phyloP scores from a whole-genome alignment of 2,888 invertebrate species.

The Drosophila flavopinicola region DNA sequence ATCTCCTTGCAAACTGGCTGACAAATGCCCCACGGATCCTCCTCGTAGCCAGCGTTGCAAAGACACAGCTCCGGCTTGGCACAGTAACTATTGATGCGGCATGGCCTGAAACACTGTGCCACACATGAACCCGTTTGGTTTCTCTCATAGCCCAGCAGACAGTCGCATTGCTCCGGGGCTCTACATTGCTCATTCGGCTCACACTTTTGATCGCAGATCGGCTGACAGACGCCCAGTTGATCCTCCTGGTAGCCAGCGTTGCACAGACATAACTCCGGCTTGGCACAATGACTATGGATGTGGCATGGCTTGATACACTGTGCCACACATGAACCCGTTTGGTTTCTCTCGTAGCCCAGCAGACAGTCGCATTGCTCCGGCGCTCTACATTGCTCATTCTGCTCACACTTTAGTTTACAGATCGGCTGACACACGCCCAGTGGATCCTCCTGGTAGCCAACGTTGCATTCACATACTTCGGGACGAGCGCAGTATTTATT shows the following conservation, averaged over 20 bases:
- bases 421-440: constrained; percentile 18
- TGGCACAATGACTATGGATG: constrained; percentile 11
- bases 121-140: constrained; percentile 1
- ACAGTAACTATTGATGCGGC: constrained; percentile 17
- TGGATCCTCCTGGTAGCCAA: constrained; percentile 1
- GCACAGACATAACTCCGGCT: constrained; percentile 2
- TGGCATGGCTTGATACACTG: background rate
- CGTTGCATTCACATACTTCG: constrained; percentile 10
- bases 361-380: constrained; percentile 11
- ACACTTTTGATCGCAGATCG: constrained; percentile 1
- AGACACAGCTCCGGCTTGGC: background rate
- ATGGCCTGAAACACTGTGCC: constrained; percentile 2
- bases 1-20: constrained; percentile 10
- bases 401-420: background rate
- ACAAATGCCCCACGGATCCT: constrained; percentile 6
- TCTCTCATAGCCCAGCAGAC: constrained; percentile 1
- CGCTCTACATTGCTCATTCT: background rate
- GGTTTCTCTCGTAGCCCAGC: background rate
- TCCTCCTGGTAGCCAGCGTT: constrained; percentile 8
- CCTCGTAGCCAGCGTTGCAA: background rate
- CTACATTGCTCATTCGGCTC: background rate
- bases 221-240: constrained; percentile 6
- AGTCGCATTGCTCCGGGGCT: constrained; percentile 1
- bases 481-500: constrained; percentile 25
- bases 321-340: constrained; percentile 8